Conservation (phyloP, 2,888 invertebrate genomes). For the Hirtodrosophila histrioides region DNA sequence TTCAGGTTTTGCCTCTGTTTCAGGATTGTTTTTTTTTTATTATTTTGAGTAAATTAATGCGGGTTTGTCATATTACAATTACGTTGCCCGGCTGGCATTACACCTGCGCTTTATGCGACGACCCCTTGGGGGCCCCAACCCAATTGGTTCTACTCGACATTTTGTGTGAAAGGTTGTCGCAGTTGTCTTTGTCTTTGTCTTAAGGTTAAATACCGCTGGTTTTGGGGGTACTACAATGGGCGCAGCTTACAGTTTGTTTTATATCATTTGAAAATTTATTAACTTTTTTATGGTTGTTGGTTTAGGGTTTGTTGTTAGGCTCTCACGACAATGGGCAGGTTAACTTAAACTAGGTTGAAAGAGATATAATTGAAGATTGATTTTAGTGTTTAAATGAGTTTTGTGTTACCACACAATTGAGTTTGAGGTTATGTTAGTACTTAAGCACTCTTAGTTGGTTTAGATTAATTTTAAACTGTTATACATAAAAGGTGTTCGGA, state of each 20-base stretch:
- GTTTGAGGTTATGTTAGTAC: too few species aligned
- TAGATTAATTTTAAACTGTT: too few species aligned
- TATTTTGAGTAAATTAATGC: constrained; percentile 60
- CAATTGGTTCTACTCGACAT: constrained; percentile 62
- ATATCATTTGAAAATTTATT: constrained; percentile 47
- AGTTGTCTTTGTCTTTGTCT: constrained; percentile 24
- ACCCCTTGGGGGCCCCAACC: constrained; percentile 40
- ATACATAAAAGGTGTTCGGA: too few species aligned
- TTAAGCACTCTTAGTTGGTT: not conserved
- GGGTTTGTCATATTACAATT: constrained; percentile 77
- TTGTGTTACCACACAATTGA: too few species aligned
- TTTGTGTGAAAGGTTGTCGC: constrained; percentile 54
- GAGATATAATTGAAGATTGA: not conserved
- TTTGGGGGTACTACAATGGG: constrained; percentile 33
- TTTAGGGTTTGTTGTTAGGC: constrained; percentile 29
- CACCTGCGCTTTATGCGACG: constrained; percentile 62
- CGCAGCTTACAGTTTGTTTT: constrained; percentile 37
- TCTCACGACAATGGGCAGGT: constrained; percentile 16
- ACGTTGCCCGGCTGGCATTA: constrained; percentile 66
- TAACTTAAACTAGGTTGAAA: constrained; percentile 1
- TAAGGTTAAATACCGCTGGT: constrained; percentile 31
- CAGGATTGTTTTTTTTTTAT: constrained; percentile 15
- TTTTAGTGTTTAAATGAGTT: too few species aligned
- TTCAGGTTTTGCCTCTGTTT: constrained; percentile 51
- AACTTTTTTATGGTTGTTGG: constrained; percentile 1